A percentile compares a stretch with the other conserved stretches of the same genome.
phyloP scores from a whole-genome alignment of 2,113 vertebrate species.

The Progne subis region DNA sequence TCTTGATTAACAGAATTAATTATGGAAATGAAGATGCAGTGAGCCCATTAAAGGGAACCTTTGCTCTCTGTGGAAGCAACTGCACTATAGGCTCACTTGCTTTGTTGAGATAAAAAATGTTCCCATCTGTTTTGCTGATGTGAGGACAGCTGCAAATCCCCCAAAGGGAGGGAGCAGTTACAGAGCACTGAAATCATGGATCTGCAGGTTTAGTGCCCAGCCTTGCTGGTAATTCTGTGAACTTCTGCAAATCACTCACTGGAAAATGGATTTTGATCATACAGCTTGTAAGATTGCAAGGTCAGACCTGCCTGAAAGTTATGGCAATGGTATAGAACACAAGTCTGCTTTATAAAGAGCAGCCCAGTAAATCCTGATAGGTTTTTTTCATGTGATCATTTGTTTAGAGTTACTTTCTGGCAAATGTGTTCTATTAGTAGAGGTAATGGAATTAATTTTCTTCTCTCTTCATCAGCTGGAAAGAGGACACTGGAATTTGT shows the following conservation, averaged over 20 bases:
- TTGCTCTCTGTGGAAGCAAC: neutral
- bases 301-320: neutral
- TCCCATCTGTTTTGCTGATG: conserved; percentile 29
- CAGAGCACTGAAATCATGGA: neutral
- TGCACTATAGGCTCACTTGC: neutral
- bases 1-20: conserved; percentile 30
- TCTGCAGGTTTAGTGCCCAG: neutral
- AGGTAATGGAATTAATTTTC: neutral
- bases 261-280: neutral
- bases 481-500: neutral
- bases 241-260: neutral
- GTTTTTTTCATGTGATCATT: neutral
- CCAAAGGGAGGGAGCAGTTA: neutral
- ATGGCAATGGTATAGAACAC: neutral
- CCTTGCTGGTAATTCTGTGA: neutral
- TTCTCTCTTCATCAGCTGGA: neutral
- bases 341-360: neutral
- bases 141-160: neutral
- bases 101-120: neutral
- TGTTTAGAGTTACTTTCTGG: neutral
- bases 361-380: neutral
- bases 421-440: neutral
- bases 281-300: neutral
- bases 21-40: neutral
- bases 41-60: conserved; percentile 15